Base-by-base conservation (phyloP, 2,888 invertebrate species). In the Chironomus tentans region DNA sequence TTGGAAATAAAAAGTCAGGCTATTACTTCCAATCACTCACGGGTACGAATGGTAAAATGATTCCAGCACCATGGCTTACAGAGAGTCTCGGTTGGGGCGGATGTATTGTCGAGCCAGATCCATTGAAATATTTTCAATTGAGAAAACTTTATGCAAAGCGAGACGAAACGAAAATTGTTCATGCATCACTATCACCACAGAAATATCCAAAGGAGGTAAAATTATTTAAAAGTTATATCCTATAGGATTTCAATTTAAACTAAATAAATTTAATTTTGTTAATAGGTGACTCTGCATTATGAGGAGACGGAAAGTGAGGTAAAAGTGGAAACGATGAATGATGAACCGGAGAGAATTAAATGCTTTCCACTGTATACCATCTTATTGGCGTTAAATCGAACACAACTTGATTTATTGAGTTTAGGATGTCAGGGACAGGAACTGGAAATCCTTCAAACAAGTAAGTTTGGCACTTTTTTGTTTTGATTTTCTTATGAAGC, bases 361-460 rank as follows among this genome's bases (percentile, higher is more conserved):
- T 94, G 94, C 84, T 92, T 94, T 82, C 94, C 94, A 76, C 86
- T 95, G 78, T 92, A 91, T 82, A 93, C 94, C 1, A 86, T 94
- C 78, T 86, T 94, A 82, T 84, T 92, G 79, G 94, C 94, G 69
- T 91, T 91, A 78, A 91, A 91, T 81, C 87, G 89, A 70, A 87
- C 90, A 7, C 85, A 84, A 56, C 87, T 93, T 24, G 88, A 91
- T 83, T 90, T 90, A 81, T 85, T 93, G 79, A 88, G 91, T 81
- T 85, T 94, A 78, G 84, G 84, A 71, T 83, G 83, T 77, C 82
- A 83, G 78, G 84, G 84, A 79, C 83, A 84, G 80, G 84, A 84
- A 79, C 28, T 76, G 28, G 76, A 76, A 21, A 76, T 76, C 24
- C 56, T 76, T 21, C 76, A 76, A 22, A 76, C 76, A 6, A 74